A percentile compares a stretch with the other conserved stretches of the same genome.
phyloP scores from a whole-genome alignment of 2,113 vertebrate genomes.

The Aspiorhynchus laticeps region DNA sequence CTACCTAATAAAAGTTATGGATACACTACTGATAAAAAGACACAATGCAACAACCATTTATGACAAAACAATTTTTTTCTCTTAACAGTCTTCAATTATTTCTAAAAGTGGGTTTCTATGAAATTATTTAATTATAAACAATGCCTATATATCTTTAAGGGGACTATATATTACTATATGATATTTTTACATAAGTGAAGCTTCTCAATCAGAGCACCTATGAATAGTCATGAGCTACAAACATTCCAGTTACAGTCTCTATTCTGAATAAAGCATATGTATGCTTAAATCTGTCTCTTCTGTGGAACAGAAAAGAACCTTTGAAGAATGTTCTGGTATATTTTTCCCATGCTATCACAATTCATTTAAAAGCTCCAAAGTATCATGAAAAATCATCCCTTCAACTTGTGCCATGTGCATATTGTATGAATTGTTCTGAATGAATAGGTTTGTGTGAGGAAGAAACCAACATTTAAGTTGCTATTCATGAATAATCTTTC shows the following conservation, averaged over 20 bases:
- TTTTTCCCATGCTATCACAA: background rate
- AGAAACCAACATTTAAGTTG: background rate
- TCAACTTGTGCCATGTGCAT: background rate
- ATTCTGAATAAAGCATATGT: background rate
- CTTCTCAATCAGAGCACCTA: conserved; percentile 6
- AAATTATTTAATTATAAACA: conserved; percentile 43
- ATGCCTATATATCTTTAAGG: conserved; percentile 20
- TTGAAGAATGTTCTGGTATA: background rate
- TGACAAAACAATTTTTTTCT: background rate
- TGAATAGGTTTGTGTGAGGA: background rate
- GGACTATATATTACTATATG: conserved; percentile 25
- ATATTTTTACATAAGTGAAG: conserved; percentile 24
- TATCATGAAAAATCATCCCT: background rate
- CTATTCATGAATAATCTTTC: background rate
- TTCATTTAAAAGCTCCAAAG: background rate
- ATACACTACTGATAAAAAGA: background rate
- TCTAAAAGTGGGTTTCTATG: conserved; percentile 14
- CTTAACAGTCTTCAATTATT: background rate
- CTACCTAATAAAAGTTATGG: conserved; percentile 2
- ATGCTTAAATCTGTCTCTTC: background rate
- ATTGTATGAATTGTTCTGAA: background rate
- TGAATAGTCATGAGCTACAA: background rate
- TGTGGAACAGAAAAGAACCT: background rate
- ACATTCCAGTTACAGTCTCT: background rate
- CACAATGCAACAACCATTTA: background rate